Evolutionary conservation across 2,113 vertebrate species (phyloP), one percentile per base, ranked within the genome.

Genomic region (Saccopteryx bilineata): DNA sequence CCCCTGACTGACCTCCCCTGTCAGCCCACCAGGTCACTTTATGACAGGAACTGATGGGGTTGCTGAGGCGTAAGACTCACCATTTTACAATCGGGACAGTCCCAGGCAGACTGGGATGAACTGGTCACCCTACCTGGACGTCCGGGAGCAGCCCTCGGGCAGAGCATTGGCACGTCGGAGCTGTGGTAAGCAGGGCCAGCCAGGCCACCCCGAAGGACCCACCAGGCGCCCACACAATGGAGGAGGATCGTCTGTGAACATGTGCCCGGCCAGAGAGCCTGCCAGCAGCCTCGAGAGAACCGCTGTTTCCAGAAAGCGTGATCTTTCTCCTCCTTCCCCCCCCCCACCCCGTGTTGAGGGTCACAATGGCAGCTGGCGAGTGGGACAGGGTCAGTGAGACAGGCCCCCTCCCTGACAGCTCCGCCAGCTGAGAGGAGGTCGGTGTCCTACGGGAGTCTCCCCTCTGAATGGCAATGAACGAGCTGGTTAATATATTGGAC

Each of bases 181-280:
- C 1, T 1, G 39, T 1, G 23, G 6, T 5, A 5, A 66, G 15
- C 19, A 31, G 26, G 12, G 18, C n/a, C n/a, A 0, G 46, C 39
- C 39, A 39, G 46, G 69, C 61, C 7, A 14, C 1, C 8, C 52
- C 24, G 48, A 76, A 58, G n/a, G 60, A 33, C 60, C 39, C 48
- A 14, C 46, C 23, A 10, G 2, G 2, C 2, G 0, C 63, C 60
- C 71, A 28, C 28, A 21, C 4, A 19, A 7, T 11, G 19, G 5
- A 15, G 48, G 82, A 7, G 48, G 82, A 7, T 26, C n/a, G 17
- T 56, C 48, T 78, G n/a, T 13, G 52, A 63, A 21, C 90, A 50
- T 0, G 0, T 5, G 28, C 39, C 13, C 26, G 31, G 46, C 26
- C 54, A 69, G 46, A 33, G 18, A 17, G 46, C 72, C 28, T 0